A percentile compares a stretch with the other conserved stretches of the same genome.
phyloP scores from a whole-genome alignment of 2,888 invertebrate species.

The Macroteleia sp. region DNA sequence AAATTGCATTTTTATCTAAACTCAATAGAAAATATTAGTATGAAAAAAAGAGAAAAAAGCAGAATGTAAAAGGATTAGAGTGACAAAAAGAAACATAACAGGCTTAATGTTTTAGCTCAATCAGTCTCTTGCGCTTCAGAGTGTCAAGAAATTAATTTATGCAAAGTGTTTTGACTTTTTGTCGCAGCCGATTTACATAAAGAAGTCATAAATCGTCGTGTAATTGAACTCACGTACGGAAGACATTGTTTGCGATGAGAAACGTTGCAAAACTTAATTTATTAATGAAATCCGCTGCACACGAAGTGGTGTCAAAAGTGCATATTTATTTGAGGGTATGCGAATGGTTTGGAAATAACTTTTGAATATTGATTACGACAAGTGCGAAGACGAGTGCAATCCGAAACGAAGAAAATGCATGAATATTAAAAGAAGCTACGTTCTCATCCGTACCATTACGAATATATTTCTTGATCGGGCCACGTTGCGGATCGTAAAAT shows the following conservation, averaged over 20 bases:
- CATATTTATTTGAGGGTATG: constrained; percentile 34
- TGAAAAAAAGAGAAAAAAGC: neutral
- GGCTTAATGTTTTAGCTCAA: constrained; percentile 14
- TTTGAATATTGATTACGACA: constrained; percentile 43
- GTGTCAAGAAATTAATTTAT: constrained; percentile 50
- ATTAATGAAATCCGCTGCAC: constrained; percentile 31
- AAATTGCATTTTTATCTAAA: neutral
- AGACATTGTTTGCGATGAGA: constrained; percentile 33
- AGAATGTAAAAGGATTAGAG: too few relatives aligned
- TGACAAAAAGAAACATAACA: neutral
- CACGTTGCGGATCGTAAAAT: constrained; percentile 42
- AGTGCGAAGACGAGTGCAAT: constrained; percentile 36
- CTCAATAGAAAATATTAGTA: neutral
- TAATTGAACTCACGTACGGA: constrained; percentile 42
- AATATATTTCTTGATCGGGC: constrained; percentile 33
- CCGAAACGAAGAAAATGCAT: constrained; percentile 32
- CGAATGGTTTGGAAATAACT: constrained; percentile 33
- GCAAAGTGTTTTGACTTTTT: constrained; percentile 48
- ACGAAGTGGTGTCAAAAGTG: constrained; percentile 34
- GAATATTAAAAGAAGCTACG: constrained; percentile 49
- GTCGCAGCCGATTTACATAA: constrained; percentile 38
- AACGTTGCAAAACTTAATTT: constrained; percentile 19
- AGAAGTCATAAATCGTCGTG: constrained; percentile 31
- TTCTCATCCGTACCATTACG: constrained; percentile 1
- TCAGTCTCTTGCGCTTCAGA: constrained; percentile 31